Conservation (phyloP, 1,140 invertebrate species). For the Apis laboriosa region DNA sequence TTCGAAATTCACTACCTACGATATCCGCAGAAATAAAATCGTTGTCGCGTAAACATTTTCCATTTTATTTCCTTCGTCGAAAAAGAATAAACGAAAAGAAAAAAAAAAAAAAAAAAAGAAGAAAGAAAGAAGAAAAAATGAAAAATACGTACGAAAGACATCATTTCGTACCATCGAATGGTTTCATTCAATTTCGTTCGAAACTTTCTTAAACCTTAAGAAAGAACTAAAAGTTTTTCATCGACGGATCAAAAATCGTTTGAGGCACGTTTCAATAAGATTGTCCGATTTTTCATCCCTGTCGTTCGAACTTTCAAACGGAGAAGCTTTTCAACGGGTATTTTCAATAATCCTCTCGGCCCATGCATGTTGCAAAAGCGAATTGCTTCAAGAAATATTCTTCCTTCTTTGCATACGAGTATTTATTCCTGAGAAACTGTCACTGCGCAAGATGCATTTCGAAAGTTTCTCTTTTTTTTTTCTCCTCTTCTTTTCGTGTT, state of each 20-base stretch:
- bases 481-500: too few species aligned
- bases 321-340: background rate
- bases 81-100: background rate
- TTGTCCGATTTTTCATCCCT: constrained; percentile 10
- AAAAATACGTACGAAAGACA: constrained; percentile 25
- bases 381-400: constrained; percentile 22
- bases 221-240: background rate
- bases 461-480: constrained; percentile 5
- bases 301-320: constrained; percentile 35
- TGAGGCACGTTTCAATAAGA: constrained; percentile 25
- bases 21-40: constrained; percentile 30
- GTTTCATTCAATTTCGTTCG: background rate
- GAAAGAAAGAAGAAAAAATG: background rate
- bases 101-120: background rate
- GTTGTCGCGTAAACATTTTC: background rate
- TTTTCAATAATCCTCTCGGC: constrained; percentile 20
- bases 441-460: constrained; percentile 27
- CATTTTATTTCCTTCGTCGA: constrained; percentile 7
- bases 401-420: background rate
- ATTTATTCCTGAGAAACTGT: constrained; percentile 22
- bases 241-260: constrained; percentile 24
- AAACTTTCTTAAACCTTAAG: background rate
- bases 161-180: constrained; percentile 1
- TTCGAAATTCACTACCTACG: constrained; percentile 29
- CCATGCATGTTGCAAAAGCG: constrained; percentile 18